Conservation (phyloP, 1,140 invertebrate species). For the Drosophila cardini region DNA sequence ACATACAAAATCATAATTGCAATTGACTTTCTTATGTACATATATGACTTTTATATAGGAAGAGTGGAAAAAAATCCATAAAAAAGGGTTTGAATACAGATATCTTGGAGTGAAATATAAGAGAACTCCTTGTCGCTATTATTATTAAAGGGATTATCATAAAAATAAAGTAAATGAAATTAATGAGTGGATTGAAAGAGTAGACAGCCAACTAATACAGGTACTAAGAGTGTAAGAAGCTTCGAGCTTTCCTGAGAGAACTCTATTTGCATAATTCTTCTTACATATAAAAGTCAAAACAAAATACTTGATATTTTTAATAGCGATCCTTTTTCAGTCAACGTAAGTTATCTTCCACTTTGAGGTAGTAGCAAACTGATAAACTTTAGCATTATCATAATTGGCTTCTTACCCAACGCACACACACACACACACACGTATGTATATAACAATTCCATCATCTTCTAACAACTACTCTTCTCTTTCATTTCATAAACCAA, state of each 20-base stretch:
- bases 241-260: not conserved
- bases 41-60: not conserved
- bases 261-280: not conserved
- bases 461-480: constrained; percentile 39
- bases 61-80: constrained; percentile 1
- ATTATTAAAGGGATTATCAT: too few species aligned
- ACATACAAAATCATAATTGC: constrained; percentile 19
- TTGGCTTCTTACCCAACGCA: constrained; percentile 40
- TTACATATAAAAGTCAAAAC: constrained; percentile 2
- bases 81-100: not conserved
- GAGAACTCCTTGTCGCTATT: not conserved
- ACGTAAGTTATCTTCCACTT: constrained; percentile 11
- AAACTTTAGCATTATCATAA: constrained; percentile 56
- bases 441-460: constrained; percentile 23
- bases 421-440: not conserved
- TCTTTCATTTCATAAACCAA: constrained; percentile 30
- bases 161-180: not conserved
- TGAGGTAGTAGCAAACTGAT: constrained; percentile 27
- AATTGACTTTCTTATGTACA: not conserved
- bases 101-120: not conserved
- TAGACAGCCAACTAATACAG: not conserved
- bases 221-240: not conserved
- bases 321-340: constrained; percentile 8
- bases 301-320: not conserved
- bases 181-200: not conserved